Evolutionary conservation across 2,797 vertebrate genomes (phyloP).

Genomic region (Halcyon badia): DNA sequence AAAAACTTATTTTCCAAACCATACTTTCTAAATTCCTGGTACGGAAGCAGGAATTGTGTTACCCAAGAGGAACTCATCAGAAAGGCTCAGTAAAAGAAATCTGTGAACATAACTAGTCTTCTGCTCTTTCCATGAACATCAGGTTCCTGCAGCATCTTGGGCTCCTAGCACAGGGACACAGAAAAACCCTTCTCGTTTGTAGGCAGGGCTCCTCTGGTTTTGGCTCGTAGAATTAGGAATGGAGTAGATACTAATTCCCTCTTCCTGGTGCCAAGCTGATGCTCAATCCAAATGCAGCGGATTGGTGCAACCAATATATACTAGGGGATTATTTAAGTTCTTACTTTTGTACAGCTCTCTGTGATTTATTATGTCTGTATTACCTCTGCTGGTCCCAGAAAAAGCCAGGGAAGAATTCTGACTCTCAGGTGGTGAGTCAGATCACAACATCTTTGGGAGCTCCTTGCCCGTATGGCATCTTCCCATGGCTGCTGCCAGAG

Average conservation of each 20-base stretch:
- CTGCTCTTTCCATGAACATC: fast-evolving
- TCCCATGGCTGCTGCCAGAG: background rate
- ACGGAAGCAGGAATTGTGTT: background rate
- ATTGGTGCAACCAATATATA: background rate
- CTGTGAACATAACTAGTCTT: background rate
- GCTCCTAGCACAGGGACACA: background rate
- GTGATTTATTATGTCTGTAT: background rate
- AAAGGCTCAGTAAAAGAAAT: background rate
- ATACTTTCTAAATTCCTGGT: background rate
- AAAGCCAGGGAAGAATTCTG: background rate
- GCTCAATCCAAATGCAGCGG: fast-evolving
- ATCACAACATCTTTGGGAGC: background rate
- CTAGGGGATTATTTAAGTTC: background rate
- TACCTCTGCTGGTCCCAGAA: background rate
- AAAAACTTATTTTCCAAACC: background rate
- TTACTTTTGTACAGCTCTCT: background rate
- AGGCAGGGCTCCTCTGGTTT: background rate
- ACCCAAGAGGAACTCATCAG: background rate
- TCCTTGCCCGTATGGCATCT: background rate
- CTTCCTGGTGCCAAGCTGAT: background rate
- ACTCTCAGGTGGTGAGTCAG: background rate
- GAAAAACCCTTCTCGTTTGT: background rate
- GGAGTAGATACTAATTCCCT: background rate
- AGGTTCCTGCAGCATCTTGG: background rate
- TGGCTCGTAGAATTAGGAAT: background rate